A percentile compares a stretch with the other conserved stretches of the same genome.
Evolutionary conservation across 2,797 vertebrate species (phyloP).

Genomic region (Crossoptilon crossoptilon): DNA sequence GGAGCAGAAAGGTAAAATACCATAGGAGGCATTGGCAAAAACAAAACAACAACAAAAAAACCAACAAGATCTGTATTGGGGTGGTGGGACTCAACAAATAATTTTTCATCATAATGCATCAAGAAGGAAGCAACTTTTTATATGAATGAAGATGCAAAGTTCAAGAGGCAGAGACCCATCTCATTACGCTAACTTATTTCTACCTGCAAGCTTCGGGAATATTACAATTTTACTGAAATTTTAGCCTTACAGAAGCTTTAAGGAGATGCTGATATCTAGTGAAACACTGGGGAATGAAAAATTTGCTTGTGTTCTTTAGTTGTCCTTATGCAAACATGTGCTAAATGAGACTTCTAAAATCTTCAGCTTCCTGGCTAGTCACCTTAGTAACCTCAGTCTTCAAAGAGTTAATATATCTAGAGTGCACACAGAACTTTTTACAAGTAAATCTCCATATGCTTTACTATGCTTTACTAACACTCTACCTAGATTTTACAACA

Average conservation of each 20-base stretch:
- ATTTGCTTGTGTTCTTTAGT: neutral
- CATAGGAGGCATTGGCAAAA: neutral
- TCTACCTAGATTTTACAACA: neutral
- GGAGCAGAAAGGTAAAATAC: neutral
- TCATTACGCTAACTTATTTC: neutral
- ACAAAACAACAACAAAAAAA: neutral
- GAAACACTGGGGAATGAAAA: neutral
- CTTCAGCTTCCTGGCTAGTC: neutral
- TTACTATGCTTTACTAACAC: neutral
- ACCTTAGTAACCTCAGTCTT: neutral
- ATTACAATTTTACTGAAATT: neutral
- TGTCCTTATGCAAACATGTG: neutral
- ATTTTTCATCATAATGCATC: neutral
- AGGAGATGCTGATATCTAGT: neutral
- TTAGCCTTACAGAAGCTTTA: neutral
- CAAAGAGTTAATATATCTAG: neutral
- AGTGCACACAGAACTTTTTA: neutral
- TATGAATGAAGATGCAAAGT: fast-evolving
- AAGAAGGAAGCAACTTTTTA: neutral
- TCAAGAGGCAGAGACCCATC: neutral
- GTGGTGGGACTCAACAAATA: neutral
- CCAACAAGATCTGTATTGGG: neutral
- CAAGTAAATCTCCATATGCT: neutral
- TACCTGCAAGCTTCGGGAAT: neutral
- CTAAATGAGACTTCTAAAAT: neutral